phyloP scores from a whole-genome alignment of 2,113 vertebrate species.

The Sceloporus tristichus region DNA sequence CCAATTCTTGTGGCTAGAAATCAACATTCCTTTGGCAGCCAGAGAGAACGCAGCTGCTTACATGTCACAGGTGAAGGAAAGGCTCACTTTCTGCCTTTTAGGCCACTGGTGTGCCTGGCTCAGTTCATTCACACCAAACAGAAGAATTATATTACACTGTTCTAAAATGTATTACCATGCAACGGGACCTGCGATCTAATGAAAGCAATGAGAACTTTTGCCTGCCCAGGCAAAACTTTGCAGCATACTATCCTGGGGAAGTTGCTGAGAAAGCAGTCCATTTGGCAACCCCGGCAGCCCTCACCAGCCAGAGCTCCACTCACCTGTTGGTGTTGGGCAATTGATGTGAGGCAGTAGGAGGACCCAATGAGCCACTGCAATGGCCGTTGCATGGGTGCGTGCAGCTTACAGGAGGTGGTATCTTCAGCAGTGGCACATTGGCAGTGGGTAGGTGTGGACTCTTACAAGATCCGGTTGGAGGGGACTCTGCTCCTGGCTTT shows the following conservation, averaged over 20 bases:
- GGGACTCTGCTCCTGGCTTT: slow-evolving; percentile 82
- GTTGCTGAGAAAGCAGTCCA: slow-evolving; percentile 18
- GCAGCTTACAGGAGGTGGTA: slow-evolving; percentile 88
- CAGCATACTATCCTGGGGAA: slow-evolving; percentile 43
- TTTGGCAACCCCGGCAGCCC: neutral
- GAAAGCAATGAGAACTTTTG: neutral
- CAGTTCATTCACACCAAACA: neutral
- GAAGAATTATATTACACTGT: neutral
- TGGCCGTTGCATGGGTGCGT: slow-evolving; percentile 94
- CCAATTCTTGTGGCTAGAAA: neutral
- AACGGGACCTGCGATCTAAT: neutral
- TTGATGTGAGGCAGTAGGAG: slow-evolving; percentile 83
- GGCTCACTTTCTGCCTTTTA: neutral
- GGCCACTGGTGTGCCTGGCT: neutral
- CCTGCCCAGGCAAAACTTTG: neutral
- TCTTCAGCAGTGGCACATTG: slow-evolving; percentile 90
- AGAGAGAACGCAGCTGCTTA: neutral
- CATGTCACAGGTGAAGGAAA: neutral
- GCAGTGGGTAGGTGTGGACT: slow-evolving; percentile 90
- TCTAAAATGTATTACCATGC: neutral
- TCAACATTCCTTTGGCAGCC: neutral
- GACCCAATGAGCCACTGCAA: slow-evolving; percentile 83
- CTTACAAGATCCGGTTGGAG: slow-evolving; percentile 84
- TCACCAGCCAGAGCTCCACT: slow-evolving; percentile 53
- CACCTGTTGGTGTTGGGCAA: slow-evolving; percentile 90